phyloP scores from a whole-genome alignment of 2,797 vertebrate genomes.

The Peromyscus melanophrys region DNA sequence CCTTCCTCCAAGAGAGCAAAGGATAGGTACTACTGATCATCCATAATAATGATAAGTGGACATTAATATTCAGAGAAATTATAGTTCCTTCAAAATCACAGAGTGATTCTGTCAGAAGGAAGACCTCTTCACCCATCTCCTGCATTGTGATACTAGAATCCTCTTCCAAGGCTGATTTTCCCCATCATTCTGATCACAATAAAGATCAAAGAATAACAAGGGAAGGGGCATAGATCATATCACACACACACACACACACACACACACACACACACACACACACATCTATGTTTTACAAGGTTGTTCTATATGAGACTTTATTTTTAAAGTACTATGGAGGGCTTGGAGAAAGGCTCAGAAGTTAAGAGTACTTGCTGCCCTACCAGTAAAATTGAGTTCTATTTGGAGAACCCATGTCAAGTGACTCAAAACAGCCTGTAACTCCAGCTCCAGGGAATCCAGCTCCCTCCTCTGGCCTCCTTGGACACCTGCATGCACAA shows the following conservation, averaged over 20 bases:
- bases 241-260: fast-evolving
- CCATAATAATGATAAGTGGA: neutral
- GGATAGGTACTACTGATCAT: neutral
- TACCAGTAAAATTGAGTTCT: neutral
- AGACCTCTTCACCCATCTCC: too few species aligned
- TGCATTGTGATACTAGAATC: neutral
- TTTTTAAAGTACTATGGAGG: neutral
- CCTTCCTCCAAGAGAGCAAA: neutral
- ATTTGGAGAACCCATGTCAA: neutral
- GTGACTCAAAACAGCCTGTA: neutral
- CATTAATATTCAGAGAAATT: neutral
- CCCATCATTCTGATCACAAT: neutral
- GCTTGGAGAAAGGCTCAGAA: neutral
- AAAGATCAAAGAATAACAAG: neutral
- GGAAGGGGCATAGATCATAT: neutral
- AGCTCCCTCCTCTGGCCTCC: neutral
- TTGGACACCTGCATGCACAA: neutral
- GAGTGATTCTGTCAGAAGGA: neutral
- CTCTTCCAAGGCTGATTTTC: neutral
- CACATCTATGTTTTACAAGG: neutral
- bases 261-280: neutral
- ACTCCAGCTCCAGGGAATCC: neutral
- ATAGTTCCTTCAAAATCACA: neutral
- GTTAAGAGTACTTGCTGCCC: neutral
- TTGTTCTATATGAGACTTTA: neutral